phyloP scores from a whole-genome alignment of 1,140 invertebrate genomes.

The Drosophila rufa region DNA sequence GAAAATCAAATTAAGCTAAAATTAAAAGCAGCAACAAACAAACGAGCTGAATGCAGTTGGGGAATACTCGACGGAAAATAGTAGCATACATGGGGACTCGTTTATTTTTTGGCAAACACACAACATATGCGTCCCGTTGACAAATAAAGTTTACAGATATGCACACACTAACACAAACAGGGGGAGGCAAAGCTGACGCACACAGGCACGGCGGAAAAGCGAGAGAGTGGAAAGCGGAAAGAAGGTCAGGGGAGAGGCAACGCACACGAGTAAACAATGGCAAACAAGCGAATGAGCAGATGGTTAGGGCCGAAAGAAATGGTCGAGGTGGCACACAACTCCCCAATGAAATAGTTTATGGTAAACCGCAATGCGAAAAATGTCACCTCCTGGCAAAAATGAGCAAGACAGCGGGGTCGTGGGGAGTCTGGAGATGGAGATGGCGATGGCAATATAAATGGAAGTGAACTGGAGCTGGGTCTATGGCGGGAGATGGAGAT shows the following conservation, averaged over 20 bases:
- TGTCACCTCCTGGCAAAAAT: constrained; percentile 83
- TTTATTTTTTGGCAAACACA: constrained; percentile 75
- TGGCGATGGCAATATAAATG: background rate
- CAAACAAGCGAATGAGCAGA: constrained; percentile 37
- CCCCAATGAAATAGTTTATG: constrained; percentile 84
- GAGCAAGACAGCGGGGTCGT: constrained; percentile 51
- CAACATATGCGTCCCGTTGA: constrained; percentile 79
- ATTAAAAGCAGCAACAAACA: constrained; percentile 67
- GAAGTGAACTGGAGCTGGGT: constrained; percentile 1
- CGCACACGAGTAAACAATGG: constrained; percentile 77
- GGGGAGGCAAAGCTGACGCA: constrained; percentile 14
- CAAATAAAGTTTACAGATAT: constrained; percentile 81
- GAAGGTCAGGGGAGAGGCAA: constrained; percentile 50
- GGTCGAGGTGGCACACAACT: constrained; percentile 55
- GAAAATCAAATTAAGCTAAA: constrained; percentile 75
- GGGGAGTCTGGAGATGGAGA: background rate
- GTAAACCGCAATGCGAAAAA: constrained; percentile 85
- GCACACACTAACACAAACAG: constrained; percentile 46
- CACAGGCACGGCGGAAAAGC: constrained; percentile 11
- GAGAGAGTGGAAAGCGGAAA: constrained; percentile 15
- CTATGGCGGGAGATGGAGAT: background rate
- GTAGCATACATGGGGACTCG: constrained; percentile 36
- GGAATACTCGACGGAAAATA: constrained; percentile 14
- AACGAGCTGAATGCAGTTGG: constrained; percentile 33
- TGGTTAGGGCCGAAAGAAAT: constrained; percentile 37